Percentiles rank a stretch among this genome's conserved stretches.
These are phyloP conservation scores for Acrocephalus kingi DNA, from an alignment of 2,113 vertebrate genomes.

Conservation along the genomic window DNA sequence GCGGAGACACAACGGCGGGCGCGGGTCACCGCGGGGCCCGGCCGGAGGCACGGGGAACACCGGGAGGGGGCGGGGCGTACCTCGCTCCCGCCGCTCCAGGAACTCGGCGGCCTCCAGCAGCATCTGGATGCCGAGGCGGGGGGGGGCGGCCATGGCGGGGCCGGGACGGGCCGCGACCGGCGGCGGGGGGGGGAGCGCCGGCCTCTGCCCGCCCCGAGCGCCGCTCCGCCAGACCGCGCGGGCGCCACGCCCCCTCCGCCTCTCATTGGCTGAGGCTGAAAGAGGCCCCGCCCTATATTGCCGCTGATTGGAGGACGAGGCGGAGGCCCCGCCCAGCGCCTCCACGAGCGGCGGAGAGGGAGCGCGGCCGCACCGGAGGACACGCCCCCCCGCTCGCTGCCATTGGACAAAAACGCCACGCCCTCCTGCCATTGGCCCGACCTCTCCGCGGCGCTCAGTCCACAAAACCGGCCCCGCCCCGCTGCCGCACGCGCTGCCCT, in stretches of 20 bases:
- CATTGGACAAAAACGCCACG: not conserved
- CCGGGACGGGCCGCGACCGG: not conserved
- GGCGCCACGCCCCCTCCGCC: not conserved
- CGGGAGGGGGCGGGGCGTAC: not conserved
- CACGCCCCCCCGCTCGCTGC: not conserved
- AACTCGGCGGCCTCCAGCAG: not conserved
- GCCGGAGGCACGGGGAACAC: not conserved
- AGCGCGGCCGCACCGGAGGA: not conserved
- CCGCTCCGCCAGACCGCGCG: not conserved
- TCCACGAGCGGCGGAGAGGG: not conserved
- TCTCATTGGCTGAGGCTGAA: not conserved
- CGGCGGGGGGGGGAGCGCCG: not conserved
- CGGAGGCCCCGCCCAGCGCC: not conserved
- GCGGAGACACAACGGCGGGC: conserved; percentile 55
- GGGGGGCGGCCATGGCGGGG: not conserved
- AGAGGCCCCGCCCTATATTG: accelerated
- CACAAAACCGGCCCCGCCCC: not conserved
- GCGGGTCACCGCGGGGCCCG: not conserved
- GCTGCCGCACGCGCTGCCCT: not conserved
- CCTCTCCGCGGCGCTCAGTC: not conserved
- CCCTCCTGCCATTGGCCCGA: not conserved
- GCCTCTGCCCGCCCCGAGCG: not conserved
- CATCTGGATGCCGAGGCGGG: not conserved
- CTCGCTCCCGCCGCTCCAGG: not conserved
- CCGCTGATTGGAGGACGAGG: not conserved